Evolutionary conservation across 2,797 vertebrate species (phyloP).

Genomic region (Acanthornis magna): DNA sequence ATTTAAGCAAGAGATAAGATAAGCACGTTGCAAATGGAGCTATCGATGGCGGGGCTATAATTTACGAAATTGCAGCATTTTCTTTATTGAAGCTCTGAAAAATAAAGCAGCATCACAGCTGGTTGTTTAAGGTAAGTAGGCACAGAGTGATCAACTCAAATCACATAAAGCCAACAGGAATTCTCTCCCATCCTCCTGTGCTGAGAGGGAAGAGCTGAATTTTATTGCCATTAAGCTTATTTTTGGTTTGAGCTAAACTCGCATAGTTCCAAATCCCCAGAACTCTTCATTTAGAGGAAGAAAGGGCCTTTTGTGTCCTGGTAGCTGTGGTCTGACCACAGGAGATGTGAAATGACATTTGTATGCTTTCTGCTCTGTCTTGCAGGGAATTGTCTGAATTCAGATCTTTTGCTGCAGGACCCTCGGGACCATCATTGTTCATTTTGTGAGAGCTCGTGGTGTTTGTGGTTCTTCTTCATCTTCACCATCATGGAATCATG

Average conservation of each 20-base stretch:
- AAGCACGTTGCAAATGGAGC: background rate
- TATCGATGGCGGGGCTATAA: background rate
- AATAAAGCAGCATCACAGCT: background rate
- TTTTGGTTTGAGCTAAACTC: background rate
- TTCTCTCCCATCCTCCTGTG: background rate
- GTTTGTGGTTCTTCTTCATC: background rate
- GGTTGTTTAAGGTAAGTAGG: background rate
- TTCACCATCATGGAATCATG: background rate
- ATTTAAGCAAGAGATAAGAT: background rate
- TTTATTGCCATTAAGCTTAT: background rate
- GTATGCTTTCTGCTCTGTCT: background rate
- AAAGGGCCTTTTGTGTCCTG: background rate
- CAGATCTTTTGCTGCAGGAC: background rate
- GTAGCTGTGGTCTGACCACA: fast-evolving
- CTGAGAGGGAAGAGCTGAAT: background rate
- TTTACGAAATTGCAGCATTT: background rate
- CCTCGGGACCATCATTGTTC: fast-evolving
- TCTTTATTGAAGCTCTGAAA: background rate
- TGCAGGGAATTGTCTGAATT: background rate
- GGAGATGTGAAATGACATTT: background rate
- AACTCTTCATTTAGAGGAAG: background rate
- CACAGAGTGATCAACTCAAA: background rate
- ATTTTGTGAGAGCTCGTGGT: background rate
- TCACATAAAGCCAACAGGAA: background rate
- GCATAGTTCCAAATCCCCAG: background rate